Percentiles rank a stretch among this genome's conserved stretches.
Evolutionary conservation across 1,140 invertebrate species (phyloP).

Genomic region (Bombus sibiricus): DNA sequence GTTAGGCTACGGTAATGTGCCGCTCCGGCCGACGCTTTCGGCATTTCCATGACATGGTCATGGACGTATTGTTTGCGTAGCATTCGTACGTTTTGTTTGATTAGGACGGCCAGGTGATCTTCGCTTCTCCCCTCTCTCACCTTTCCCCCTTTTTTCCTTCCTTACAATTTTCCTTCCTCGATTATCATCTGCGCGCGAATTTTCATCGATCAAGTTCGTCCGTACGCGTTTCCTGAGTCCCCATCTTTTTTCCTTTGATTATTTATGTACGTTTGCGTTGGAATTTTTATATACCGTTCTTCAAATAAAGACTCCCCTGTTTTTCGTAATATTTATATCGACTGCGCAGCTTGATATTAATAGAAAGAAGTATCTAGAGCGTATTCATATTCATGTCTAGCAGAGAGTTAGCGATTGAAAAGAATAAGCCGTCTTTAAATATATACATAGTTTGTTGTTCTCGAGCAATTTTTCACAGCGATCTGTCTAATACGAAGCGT

Average conservation of each 20-base stretch:
- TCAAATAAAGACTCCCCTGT: background rate
- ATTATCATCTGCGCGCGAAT: conserved; percentile 44
- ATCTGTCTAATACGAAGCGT: background rate
- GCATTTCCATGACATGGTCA: conserved; percentile 65
- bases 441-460: background rate
- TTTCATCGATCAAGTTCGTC: conserved; percentile 32
- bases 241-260: background rate
- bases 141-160: conserved; percentile 54
- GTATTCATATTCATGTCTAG: background rate
- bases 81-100: conserved; percentile 78
- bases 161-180: conserved; percentile 65
- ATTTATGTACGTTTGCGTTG: background rate
- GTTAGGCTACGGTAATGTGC: conserved; percentile 52
- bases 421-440: background rate
- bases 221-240: background rate
- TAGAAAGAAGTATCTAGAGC: background rate
- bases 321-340: background rate
- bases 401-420: background rate
- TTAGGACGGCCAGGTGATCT: conserved; percentile 80
- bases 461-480: background rate
- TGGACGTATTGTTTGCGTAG: conserved; percentile 72
- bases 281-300: background rate
- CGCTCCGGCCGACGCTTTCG: conserved; percentile 54
- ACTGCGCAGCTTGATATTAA: background rate
- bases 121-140: conserved; percentile 35